These are phyloP conservation scores for Bubo scandiacus DNA, from an alignment of 2,113 vertebrate species.

Conservation along the genomic window DNA sequence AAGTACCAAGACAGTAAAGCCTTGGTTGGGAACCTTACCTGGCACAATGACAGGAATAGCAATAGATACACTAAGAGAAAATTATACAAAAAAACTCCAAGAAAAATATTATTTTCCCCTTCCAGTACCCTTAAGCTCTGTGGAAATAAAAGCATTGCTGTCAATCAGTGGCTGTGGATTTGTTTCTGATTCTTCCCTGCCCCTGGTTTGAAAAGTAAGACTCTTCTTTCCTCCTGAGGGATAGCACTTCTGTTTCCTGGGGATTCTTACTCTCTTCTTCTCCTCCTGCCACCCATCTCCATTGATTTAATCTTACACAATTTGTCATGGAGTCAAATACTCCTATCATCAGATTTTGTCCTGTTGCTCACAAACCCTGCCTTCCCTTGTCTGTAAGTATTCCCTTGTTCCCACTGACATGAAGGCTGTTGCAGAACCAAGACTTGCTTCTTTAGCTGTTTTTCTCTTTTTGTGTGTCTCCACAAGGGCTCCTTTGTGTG, in stretches of 20 bases:
- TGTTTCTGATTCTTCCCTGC: background rate
- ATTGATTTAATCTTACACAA: background rate
- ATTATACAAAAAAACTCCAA: fast-evolving
- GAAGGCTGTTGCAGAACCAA: background rate
- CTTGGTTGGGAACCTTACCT: background rate
- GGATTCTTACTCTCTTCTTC: background rate
- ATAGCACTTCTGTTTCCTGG: background rate
- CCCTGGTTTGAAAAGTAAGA: background rate
- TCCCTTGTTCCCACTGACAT: background rate
- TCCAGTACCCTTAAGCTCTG: background rate
- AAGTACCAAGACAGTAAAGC: background rate
- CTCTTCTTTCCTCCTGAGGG: background rate
- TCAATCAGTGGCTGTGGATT: background rate
- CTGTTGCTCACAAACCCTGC: background rate
- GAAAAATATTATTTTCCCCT: background rate
- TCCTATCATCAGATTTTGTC: background rate
- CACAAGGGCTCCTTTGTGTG: background rate
- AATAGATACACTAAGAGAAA: background rate
- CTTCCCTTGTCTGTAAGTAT: background rate
- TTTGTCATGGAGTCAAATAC: background rate
- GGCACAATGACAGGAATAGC: background rate
- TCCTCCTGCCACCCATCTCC: background rate
- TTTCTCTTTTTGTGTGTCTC: background rate
- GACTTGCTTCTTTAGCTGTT: background rate
- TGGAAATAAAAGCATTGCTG: background rate